Conservation (phyloP, 1,140 invertebrate species). For the Pogonomyrmex californicus region DNA sequence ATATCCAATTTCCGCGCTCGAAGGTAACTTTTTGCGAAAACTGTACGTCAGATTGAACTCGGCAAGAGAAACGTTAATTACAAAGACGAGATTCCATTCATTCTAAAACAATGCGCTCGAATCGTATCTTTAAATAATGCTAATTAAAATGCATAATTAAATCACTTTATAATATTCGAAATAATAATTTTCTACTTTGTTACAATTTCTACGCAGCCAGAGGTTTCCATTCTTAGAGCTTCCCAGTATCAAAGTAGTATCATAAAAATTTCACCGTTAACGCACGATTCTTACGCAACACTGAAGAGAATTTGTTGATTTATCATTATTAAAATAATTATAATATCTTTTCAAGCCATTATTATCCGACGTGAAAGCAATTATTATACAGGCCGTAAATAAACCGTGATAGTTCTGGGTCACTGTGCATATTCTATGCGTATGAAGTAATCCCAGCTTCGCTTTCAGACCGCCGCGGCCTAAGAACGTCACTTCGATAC, state of each 20-base stretch:
- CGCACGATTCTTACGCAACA: neutral
- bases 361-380: neutral
- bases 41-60: neutral
- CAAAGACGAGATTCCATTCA: neutral
- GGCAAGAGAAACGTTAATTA: neutral
- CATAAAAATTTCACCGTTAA: neutral
- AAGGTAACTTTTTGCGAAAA: neutral
- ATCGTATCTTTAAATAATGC: neutral
- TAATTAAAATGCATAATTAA: conserved; percentile 5
- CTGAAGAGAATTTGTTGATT: neutral
- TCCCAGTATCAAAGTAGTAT: neutral
- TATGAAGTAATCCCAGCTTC: neutral
- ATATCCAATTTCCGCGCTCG: neutral
- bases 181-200: neutral
- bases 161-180: neutral
- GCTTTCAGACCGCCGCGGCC: neutral
- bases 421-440: neutral
- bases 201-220: neutral
- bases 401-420: neutral
- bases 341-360: neutral
- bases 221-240: neutral
- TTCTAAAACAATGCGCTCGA: neutral
- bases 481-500: conserved; percentile 20
- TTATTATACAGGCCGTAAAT: neutral
- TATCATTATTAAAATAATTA: neutral